These are phyloP conservation scores for Murina feae DNA, from an alignment of 2,113 vertebrate genomes.

Conservation along the genomic window DNA sequence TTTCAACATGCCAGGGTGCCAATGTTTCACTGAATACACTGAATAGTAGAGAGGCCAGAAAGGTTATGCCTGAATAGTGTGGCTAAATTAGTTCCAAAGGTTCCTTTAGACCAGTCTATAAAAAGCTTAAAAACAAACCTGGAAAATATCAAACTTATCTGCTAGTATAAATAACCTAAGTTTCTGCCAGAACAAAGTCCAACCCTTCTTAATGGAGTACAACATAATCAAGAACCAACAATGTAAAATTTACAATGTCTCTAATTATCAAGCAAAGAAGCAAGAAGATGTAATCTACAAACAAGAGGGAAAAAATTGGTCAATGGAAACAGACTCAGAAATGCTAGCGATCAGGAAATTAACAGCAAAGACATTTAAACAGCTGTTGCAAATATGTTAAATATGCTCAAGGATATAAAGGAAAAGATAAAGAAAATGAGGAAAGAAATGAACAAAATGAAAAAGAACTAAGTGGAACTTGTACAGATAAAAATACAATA, in stretches of 20 bases:
- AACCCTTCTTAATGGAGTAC: neutral
- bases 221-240: neutral
- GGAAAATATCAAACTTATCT: neutral
- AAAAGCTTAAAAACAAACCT: neutral
- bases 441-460: neutral
- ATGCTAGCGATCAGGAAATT: neutral
- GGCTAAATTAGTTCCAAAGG: neutral
- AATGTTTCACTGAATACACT: neutral
- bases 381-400: neutral
- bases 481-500: neutral
- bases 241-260: neutral
- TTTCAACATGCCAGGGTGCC: neutral
- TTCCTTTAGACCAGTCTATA: neutral
- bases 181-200: neutral
- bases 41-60: neutral
- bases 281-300: neutral
- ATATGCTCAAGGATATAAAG: neutral
- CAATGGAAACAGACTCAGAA: neutral
- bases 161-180: neutral
- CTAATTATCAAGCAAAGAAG: neutral
- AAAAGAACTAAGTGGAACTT: neutral
- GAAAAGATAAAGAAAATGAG: neutral
- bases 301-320: neutral
- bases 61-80: neutral
- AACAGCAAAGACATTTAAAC: neutral